A percentile compares a stretch with the other conserved stretches of the same genome.
Evolutionary conservation across 2,113 vertebrate species (phyloP).

Genomic region (Syngnathoides biaculeatus): DNA sequence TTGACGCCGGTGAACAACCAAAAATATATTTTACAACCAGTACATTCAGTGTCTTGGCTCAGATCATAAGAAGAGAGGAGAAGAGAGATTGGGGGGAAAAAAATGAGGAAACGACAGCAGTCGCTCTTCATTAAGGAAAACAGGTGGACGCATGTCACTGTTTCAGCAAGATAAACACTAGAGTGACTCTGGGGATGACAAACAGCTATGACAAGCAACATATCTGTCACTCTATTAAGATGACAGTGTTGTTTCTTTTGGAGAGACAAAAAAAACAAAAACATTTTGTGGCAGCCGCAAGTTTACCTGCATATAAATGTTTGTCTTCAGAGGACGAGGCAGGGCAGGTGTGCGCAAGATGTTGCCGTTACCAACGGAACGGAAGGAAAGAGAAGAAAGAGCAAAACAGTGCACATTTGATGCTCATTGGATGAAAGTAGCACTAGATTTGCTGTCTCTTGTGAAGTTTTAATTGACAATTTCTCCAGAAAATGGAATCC

Average conservation of each 20-base stretch:
- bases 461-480: too few relatives aligned
- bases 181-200: neutral
- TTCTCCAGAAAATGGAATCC: too few relatives aligned
- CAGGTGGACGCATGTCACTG: conserved; percentile 7
- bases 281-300: neutral
- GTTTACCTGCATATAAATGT: neutral
- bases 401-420: too few relatives aligned
- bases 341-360: neutral
- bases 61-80: too few relatives aligned
- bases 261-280: too few relatives aligned
- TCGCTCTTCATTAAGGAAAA: neutral
- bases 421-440: too few relatives aligned
- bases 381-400: too few relatives aligned
- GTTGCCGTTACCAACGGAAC: neutral
- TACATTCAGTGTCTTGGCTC: too few relatives aligned
- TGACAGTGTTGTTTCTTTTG: conserved; percentile 18
- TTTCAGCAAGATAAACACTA: conserved; percentile 31
- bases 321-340: neutral
- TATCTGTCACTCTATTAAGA: conserved; percentile 9
- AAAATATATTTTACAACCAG: too few relatives aligned
- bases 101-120: neutral
- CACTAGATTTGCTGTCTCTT: too few relatives aligned
- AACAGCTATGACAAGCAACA: neutral
- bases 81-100: neutral
- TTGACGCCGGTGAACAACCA: too few relatives aligned